Evolutionary conservation across 2,888 invertebrate species (phyloP).

Genomic region (Chrysina gloriosa): DNA sequence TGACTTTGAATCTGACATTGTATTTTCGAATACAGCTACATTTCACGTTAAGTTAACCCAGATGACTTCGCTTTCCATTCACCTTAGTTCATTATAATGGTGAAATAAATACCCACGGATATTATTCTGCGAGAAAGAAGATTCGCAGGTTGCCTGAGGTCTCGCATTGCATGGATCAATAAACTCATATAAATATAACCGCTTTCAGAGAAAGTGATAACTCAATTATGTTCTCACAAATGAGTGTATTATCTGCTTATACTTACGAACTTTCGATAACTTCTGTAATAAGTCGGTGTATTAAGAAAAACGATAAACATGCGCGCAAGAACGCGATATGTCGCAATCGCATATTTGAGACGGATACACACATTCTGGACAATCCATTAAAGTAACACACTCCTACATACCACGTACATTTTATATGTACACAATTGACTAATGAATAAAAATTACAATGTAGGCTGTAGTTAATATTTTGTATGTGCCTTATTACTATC

Average conservation of each 20-base stretch:
- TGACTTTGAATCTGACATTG: conserved; percentile 20
- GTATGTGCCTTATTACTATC: no score
- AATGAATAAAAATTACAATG: no score
- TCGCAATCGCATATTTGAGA: conserved; percentile 14
- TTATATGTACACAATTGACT: no score
- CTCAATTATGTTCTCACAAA: neutral
- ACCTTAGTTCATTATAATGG: no score
- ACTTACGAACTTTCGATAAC: no score
- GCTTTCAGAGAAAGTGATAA: conserved; percentile 20
- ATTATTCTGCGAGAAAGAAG: neutral
- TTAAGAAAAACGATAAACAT: neutral
- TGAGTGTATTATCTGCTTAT: no score
- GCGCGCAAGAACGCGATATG: neutral
- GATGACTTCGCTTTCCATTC: no score
- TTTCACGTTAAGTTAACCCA: no score
- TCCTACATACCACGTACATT: conserved; percentile 1
- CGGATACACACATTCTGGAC: neutral
- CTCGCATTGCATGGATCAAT: neutral
- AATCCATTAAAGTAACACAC: conserved; percentile 5
- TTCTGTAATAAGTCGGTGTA: no score
- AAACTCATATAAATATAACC: neutral
- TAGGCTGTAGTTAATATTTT: no score
- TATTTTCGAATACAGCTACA: neutral
- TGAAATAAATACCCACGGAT: neutral
- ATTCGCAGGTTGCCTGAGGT: neutral